Evolutionary conservation across 53 echinoderm and acorn worm species (phyloP).

Genomic region (Luidia sarsii): DNA sequence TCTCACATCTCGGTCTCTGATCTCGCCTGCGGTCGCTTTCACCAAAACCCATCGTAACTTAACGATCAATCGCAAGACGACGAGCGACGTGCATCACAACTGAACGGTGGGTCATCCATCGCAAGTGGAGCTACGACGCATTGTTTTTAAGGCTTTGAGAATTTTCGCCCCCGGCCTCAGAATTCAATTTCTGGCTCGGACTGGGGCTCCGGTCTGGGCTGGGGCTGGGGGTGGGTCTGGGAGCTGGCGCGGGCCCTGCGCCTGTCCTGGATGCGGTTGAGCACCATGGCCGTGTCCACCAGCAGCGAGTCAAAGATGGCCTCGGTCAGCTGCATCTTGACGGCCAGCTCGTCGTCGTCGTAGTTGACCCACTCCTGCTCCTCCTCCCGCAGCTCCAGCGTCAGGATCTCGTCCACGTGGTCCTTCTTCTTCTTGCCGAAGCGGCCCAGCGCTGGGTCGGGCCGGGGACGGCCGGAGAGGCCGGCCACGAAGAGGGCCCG

Average conservation of each 20-base stretch:
- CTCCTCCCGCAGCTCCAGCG: constrained; percentile 87
- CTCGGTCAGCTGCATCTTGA: constrained; percentile 94
- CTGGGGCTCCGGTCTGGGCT: too few species aligned
- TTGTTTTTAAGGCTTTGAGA: not conserved
- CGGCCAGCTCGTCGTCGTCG: constrained; percentile 90
- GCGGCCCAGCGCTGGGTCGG: constrained; percentile 25
- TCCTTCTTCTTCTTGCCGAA: constrained; percentile 89
- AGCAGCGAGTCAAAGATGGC: constrained; percentile 87
- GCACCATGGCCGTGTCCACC: constrained; percentile 78
- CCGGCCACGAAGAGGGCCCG: constrained; percentile 65
- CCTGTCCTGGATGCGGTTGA: constrained; percentile 72
- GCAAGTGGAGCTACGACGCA: not conserved
- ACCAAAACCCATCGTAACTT: too few species aligned
- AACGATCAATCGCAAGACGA: too few species aligned
- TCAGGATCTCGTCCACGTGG: constrained; percentile 96
- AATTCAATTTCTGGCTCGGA: constrained; percentile 73
- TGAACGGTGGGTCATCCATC: too few species aligned
- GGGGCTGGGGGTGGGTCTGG: too few species aligned
- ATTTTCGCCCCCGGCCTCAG: constrained; percentile 9
- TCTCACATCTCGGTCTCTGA: too few species aligned
- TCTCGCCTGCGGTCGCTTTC: too few species aligned
- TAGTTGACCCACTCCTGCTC: constrained; percentile 98
- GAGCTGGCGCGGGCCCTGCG: constrained; percentile 66
- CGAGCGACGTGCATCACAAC: too few species aligned
- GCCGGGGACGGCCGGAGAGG: constrained; percentile 51